Evolutionary conservation across 2,797 vertebrate species (phyloP), one percentile per base, ranked within the genome.

Genomic region (Crocidura indochinensis): DNA sequence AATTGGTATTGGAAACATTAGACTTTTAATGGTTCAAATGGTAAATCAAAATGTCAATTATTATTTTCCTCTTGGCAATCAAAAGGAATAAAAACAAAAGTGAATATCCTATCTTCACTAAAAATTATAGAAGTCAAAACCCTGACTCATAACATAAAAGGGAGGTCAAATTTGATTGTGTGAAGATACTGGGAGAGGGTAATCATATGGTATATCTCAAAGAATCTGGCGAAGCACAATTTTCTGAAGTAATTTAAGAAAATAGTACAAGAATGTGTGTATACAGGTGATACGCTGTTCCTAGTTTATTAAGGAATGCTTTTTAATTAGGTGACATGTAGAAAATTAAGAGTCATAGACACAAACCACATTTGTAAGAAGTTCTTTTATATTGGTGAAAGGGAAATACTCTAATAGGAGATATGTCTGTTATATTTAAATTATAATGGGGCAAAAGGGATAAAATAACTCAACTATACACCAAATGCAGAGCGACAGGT

Each of bases 81-180:
- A 56, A 78, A 86, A 86, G 10, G 27, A 46, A 20, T n/a, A 86
- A 29, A 53, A 72, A 79, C 27, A 60, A 87, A 81, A 62, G 38
- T 87, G 71, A 62, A 49, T 62, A 75, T 53, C 47, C 24, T 8
- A 29, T 6, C 9, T 56, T 49, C 51, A 51, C 19, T 51, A 26
- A 26, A 76, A 81, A 12, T 44, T 76, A 51, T 44, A n/a, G 24
- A 69, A 3, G 9, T 69, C 51, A 49, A 38, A 69, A 71, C 69
- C 44, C 29, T 49, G 64, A 75, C 68, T 51, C 17, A 44, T 2
- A 44, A 7, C 62, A 14, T 14, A 62, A n/a, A 24, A 71, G 12
- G 14, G 12, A 78, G 29, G 26, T 26, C 29, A 65, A 38, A 44
- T 15, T n/a, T 29, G 20, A 67, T 27, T 72, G 46, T 73, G 4